A percentile compares a stretch with the other conserved stretches of the same genome.
phyloP scores from a whole-genome alignment of 1,140 invertebrate species.

The Drosophila tsacasi region DNA sequence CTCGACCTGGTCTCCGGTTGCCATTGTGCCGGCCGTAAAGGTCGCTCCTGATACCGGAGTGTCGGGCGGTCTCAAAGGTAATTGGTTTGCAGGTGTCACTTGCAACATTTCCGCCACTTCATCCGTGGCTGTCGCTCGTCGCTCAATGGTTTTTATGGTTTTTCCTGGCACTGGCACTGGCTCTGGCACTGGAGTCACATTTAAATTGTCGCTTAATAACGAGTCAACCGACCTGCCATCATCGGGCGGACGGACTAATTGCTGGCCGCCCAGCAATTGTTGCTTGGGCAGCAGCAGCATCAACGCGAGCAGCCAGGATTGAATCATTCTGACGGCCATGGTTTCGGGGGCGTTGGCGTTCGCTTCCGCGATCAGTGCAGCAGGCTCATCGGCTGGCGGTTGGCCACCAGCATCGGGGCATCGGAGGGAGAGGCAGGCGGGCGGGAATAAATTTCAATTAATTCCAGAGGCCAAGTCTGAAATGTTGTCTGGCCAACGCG shows the following conservation, averaged over 20 bases:
- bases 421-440: neutral
- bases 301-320: conserved; percentile 6
- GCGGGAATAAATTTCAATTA: conserved; percentile 69
- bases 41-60: neutral
- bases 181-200: conserved; percentile 18
- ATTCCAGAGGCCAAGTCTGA: conserved; percentile 35
- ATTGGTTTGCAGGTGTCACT: conserved; percentile 45
- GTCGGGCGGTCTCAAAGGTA: conserved; percentile 18
- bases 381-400: conserved; percentile 10
- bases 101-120: conserved; percentile 11
- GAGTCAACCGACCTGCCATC: conserved; percentile 4
- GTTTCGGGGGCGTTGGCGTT: neutral
- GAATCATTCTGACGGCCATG: conserved; percentile 9
- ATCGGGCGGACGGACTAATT: conserved; percentile 45
- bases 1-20: conserved; percentile 17
- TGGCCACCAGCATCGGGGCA: conserved; percentile 4
- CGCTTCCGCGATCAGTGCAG: conserved; percentile 27
- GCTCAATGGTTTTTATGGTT: conserved; percentile 35
- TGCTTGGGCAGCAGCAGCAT: conserved; percentile 24
- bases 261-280: conserved; percentile 23
- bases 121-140: conserved; percentile 2
- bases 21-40: conserved; percentile 12
- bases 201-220: conserved; percentile 58
- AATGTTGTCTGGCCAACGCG: conserved; percentile 47
- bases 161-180: neutral